These are phyloP conservation scores for Acipenser transmontanus DNA, from an alignment of 2,797 vertebrate genomes.

Conservation along the genomic window DNA sequence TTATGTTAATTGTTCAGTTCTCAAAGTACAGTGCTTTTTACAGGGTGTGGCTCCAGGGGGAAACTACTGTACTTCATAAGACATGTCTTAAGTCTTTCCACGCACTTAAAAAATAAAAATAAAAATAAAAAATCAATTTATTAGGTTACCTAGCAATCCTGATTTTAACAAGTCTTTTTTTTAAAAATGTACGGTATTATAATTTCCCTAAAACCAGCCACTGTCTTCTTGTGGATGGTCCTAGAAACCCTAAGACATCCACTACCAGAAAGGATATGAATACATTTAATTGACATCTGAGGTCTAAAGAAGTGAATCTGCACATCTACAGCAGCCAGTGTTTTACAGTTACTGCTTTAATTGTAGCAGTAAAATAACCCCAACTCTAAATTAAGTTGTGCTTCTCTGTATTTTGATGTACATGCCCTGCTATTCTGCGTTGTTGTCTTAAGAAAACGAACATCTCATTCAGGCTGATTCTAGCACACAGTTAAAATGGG, in stretches of 20 bases:
- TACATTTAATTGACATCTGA: slow-evolving; percentile 36
- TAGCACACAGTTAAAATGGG: too few species aligned
- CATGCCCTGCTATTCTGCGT: too few species aligned
- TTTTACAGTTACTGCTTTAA: slow-evolving; percentile 38
- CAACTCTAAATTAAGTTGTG: too few species aligned
- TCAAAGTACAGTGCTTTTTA: slow-evolving; percentile 69
- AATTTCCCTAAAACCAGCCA: slow-evolving; percentile 50
- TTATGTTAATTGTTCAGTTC: slow-evolving; percentile 76
- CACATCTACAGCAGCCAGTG: slow-evolving; percentile 39
- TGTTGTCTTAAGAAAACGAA: too few species aligned
- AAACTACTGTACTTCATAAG: slow-evolving; percentile 67
- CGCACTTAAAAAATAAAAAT: slow-evolving; percentile 23
- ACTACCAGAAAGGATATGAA: slow-evolving; percentile 45
- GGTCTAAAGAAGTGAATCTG: slow-evolving; percentile 39
- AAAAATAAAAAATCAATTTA: too few species aligned
- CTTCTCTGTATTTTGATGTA: too few species aligned
- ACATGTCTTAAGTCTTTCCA: slow-evolving; percentile 71
- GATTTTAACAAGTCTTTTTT: too few species aligned
- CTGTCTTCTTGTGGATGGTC: slow-evolving; percentile 44
- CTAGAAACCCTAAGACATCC: slow-evolving; percentile 30
- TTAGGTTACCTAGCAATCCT: too few species aligned
- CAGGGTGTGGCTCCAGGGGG: slow-evolving; percentile 65
- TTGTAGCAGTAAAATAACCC: too few species aligned
- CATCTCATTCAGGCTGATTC: too few species aligned
- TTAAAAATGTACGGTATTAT: slow-evolving; percentile 21